Base-by-base conservation (phyloP, 2,797 vertebrate species). In the Cottoperca gobio region DNA sequence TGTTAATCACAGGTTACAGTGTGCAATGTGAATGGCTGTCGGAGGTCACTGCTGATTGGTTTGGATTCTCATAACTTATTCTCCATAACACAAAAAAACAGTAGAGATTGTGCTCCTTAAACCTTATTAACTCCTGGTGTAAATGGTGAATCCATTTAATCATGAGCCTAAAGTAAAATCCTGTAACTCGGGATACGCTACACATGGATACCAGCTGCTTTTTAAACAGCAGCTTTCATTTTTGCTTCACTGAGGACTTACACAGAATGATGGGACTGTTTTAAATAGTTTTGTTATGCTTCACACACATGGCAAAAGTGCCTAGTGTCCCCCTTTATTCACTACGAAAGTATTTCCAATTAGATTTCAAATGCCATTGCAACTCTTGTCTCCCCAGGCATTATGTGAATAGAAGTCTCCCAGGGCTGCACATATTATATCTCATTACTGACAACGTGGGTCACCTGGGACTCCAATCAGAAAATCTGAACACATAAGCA, bases 391-490 rank as follows among this genome's bases (percentile, higher is more conserved):
- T 94, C 93, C 85, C 85, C 81, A 76, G 88, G 87, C 88, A 72
- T 89, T 84, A 90, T 91, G 79, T 91, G 91, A 93, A 92, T 87
- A 78, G 88, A 88, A 86, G 77, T 85, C 84, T 93, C 90, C 83
- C 89, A 79, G 81, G 84, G 78, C 72, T 75, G 80, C 85, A 85
- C 85, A 88, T 92, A 93, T 93, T 91, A 92, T 93, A 93, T 91
- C 91, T 94, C 92, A 93, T 94, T 94, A 94, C 91, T 82, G 89
- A 91, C 89, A 85, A 82, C 70, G 19, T 74, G 33, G 86, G 85
- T 90, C 94, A 92, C 88, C 86, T 90, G 92, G 90, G 91, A 93
- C 91, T 91, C 82, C 81, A 86, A 91, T 93, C 87, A 87, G 84
- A 92, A 89, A 83, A 91, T 85, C 85, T 85, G 86, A 89, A 88